These are phyloP conservation scores for Ancistrus triradiatus DNA, from an alignment of 2,113 vertebrate species.

Conservation along the genomic window DNA sequence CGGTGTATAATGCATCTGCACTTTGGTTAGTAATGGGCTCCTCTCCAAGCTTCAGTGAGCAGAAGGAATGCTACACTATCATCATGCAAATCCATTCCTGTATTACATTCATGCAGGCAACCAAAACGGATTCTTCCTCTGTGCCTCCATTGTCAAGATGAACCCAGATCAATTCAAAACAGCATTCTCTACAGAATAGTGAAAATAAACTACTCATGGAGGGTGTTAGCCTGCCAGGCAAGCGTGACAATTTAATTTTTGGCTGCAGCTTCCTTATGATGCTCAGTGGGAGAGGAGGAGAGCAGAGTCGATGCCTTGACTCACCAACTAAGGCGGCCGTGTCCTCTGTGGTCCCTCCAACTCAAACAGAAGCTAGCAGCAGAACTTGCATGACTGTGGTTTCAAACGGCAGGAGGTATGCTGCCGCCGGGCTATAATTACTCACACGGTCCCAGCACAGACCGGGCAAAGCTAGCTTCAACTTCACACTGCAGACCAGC, in stretches of 20 bases:
- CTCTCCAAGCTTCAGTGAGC: too few species aligned
- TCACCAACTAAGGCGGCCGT: slow-evolving; percentile 17
- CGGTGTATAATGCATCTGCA: too few species aligned
- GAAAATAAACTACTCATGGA: background rate
- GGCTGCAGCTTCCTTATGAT: background rate
- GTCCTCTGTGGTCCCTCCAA: slow-evolving; percentile 36
- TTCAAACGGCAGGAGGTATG: slow-evolving; percentile 38
- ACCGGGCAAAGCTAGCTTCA: slow-evolving; percentile 21
- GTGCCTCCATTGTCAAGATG: too few species aligned
- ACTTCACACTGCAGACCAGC: background rate
- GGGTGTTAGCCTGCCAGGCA: background rate
- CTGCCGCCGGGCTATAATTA: slow-evolving; percentile 36
- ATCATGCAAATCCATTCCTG: too few species aligned
- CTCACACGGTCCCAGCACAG: slow-evolving; percentile 6
- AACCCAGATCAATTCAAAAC: background rate
- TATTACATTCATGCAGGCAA: too few species aligned
- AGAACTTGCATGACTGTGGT: slow-evolving; percentile 28
- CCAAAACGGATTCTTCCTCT: too few species aligned
- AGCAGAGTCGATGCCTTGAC: slow-evolving; percentile 1
- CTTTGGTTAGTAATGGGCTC: too few species aligned
- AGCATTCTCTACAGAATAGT: background rate
- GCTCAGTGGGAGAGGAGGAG: background rate
- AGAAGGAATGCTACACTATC: too few species aligned
- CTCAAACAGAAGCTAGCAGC: slow-evolving; percentile 40
- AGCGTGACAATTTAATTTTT: background rate